phyloP scores from a whole-genome alignment of 1,140 invertebrate species.

The Paracyclopina nana region DNA sequence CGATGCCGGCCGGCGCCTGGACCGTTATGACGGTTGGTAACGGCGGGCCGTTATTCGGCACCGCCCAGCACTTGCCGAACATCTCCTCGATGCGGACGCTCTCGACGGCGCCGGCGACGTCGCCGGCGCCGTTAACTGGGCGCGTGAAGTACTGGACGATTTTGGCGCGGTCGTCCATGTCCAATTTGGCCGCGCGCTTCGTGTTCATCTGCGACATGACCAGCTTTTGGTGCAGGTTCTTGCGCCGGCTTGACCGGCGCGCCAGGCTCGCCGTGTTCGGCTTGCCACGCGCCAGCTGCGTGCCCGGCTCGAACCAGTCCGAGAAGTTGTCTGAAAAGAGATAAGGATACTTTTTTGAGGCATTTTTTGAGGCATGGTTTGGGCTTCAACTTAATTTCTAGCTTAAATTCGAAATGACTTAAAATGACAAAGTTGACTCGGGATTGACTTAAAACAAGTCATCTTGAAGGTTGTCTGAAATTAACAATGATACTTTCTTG shows the following conservation, averaged over 20 bases:
- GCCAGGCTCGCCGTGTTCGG: not conserved
- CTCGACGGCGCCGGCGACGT: not conserved
- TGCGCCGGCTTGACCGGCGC: not conserved
- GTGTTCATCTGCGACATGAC: constrained; percentile 11
- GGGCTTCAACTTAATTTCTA: too few relatives aligned
- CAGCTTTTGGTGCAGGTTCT: constrained; percentile 15
- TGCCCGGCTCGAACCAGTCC: constrained; percentile 15
- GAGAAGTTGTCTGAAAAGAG: constrained; percentile 12
- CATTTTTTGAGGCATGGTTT: not conserved
- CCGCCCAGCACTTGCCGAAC: constrained; percentile 2
- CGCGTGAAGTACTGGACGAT: constrained; percentile 14
- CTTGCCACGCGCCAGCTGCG: not conserved
- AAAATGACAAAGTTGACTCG: too few relatives aligned
- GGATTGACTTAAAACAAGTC: too few relatives aligned
- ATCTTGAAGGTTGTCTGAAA: constrained; percentile 10
- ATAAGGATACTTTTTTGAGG: not conserved
- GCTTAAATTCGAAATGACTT: too few relatives aligned
- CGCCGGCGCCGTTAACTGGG: not conserved
- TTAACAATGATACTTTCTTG: constrained; percentile 1
- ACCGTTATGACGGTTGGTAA: constrained; percentile 14
- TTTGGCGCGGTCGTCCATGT: constrained; percentile 17
- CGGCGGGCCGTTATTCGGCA: not conserved
- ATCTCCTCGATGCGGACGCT: constrained; percentile 7
- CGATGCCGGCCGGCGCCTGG: constrained; percentile 15
- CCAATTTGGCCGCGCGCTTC: constrained; percentile 8